phyloP scores from a whole-genome alignment of 2,888 invertebrate species.

The Ditylenchus weischeri region DNA sequence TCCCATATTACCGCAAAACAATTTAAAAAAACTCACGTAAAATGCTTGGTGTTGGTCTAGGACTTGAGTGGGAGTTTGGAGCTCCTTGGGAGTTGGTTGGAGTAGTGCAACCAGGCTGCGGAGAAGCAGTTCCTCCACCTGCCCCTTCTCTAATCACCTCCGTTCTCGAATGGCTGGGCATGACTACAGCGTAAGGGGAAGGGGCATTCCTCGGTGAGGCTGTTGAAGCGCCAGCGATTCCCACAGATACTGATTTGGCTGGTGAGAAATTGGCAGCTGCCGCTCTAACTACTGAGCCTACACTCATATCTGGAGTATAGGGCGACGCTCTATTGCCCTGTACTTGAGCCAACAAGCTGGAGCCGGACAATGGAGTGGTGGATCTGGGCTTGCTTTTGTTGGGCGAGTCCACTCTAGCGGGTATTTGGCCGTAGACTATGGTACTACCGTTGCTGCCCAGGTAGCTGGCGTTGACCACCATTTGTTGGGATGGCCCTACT shows the following conservation, averaged over 20 bases:
- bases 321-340: neutral
- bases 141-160: neutral
- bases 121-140: constrained; percentile 4
- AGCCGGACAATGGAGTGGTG: no score
- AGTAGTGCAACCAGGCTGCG: constrained; percentile 12
- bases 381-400: no score
- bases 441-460: constrained; percentile 7
- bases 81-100: constrained; percentile 13
- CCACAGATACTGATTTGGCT: constrained; percentile 3
- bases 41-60: constrained; percentile 21
- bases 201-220: neutral
- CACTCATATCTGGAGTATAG: constrained; percentile 9
- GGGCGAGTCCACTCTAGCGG: no score
- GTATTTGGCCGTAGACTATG: neutral
- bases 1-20: neutral
- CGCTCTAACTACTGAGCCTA: neutral
- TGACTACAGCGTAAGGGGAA: constrained; percentile 14
- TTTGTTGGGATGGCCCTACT: neutral
- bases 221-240: constrained; percentile 1
- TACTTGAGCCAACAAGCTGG: neutral
- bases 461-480: neutral
- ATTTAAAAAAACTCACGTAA: constrained; percentile 20
- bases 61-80: constrained; percentile 21
- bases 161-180: constrained; percentile 2
- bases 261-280: constrained; percentile 5